Evolutionary conservation across 2,113 vertebrate species (phyloP), one percentile per base, ranked within the genome.

Genomic region (Lucifuga dentata): DNA sequence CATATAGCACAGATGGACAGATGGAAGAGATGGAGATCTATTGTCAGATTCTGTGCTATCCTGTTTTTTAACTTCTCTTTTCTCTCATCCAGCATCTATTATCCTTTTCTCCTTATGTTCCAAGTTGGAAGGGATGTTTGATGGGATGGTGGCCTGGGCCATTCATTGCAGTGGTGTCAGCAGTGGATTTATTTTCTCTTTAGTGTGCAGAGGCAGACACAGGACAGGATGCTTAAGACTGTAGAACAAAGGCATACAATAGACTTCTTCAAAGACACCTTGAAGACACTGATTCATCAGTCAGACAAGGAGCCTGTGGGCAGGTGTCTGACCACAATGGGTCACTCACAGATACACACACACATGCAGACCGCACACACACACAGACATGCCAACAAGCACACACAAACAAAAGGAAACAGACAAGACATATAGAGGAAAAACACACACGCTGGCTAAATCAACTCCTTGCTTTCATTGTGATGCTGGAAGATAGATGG

Each of bases 291-390:
- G 88, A 90, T 88, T 85, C 88, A 87, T 90, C 87, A 86, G 86
- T 87, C 80, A 83, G 88, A 87, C 89, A 88, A 69, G 85, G 55
- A 70, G 87, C 82, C 86, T 75, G 73, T 81, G 82, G 88, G 84
- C 89, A 92, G 91, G 89, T 91, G 89, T 89, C 86, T 87, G 80
- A 67, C 60, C 88, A 90, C 88, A 88, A 88, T 81, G 76, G 85
- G 73, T 88, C 80, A 78, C 67, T 80, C 91, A 72, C 63, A 71
- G 26, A 80, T 21, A 72, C 24, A 46, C 61, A 84, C 73, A 56
- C n/a, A 39, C 39, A 45, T 23, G 41, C 23, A 35, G 20, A 39
- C 29, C 19, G 8, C 20, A 44, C 41, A 46, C 55, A 58, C 20
- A 68, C 35, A 62, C 39, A 52, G 61, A n/a, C n/a, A n/a, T n/a